Conservation (phyloP, 2,888 invertebrate species). For the Urechis unicinctus region DNA sequence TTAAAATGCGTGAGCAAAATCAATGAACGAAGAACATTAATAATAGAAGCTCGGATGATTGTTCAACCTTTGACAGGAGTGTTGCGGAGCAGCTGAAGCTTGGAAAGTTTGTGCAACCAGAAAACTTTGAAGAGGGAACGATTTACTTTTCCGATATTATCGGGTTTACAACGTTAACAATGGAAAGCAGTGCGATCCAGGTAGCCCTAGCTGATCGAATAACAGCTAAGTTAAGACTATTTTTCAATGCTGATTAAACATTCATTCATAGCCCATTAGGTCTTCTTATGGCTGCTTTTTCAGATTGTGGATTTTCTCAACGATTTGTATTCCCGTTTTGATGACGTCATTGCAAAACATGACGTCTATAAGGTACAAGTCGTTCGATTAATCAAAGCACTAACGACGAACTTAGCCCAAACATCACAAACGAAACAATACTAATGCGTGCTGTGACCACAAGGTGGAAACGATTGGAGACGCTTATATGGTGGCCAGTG, state of each 20-base stretch:
- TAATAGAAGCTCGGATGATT: neutral
- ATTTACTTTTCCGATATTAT: conserved; percentile 42
- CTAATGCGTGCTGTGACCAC: neutral
- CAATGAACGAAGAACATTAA: too few relatives aligned
- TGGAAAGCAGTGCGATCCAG: conserved; percentile 35
- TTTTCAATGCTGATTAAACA: too few relatives aligned
- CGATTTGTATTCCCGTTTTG: conserved; percentile 42
- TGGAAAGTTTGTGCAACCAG: conserved; percentile 16
- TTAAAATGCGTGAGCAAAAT: too few relatives aligned
- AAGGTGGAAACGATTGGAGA: conserved; percentile 17
- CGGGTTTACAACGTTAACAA: conserved; percentile 32
- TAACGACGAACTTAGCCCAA: too few relatives aligned
- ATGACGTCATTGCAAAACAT: conserved; percentile 37
- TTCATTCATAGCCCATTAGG: too few relatives aligned
- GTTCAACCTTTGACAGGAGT: conserved; percentile 19
- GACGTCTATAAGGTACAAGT: conserved; percentile 36
- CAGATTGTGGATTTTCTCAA: conserved; percentile 43
- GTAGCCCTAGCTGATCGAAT: conserved; percentile 11
- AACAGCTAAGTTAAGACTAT: too few relatives aligned
- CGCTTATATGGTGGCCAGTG: conserved; percentile 46
- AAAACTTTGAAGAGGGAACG: conserved; percentile 34
- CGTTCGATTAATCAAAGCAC: too few relatives aligned
- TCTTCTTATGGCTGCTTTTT: too few relatives aligned
- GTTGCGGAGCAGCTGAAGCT: conserved; percentile 40
- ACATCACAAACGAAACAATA: neutral